phyloP scores from a whole-genome alignment of 2,888 invertebrate species.

The Deilephila elpenor region DNA sequence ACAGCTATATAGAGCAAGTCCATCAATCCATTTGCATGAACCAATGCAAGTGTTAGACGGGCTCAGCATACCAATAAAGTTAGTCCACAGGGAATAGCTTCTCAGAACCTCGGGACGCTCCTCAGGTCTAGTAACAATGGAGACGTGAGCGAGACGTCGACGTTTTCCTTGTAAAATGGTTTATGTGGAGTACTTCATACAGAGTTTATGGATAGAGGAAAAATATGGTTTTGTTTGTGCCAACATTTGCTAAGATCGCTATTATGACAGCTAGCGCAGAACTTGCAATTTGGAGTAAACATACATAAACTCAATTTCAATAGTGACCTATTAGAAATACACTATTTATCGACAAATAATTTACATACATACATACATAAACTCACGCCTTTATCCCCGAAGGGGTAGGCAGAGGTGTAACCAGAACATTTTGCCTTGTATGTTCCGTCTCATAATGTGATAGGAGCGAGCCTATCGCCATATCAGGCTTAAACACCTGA shows the following conservation, averaged over 20 bases:
- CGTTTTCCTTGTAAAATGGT: conserved; percentile 5
- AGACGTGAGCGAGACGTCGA: background rate
- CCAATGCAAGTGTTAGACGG: background rate
- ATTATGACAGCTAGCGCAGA: background rate
- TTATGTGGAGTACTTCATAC: conserved; percentile 3
- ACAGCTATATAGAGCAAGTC: background rate
- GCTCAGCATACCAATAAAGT: conserved; percentile 6
- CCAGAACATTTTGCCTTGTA: too few species aligned
- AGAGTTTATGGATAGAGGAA: conserved; percentile 6
- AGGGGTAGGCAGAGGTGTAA: too few species aligned
- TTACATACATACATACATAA: too few species aligned
- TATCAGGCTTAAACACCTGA: too few species aligned
- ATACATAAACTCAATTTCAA: too few species aligned
- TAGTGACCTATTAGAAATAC: too few species aligned
- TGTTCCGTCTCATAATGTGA: too few species aligned
- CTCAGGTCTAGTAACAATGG: background rate
- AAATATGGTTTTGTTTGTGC: background rate
- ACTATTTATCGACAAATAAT: too few species aligned
- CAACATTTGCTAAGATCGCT: background rate
- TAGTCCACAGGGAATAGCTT: conserved; percentile 5
- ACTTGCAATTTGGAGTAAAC: too few species aligned
- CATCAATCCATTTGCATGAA: conserved; percentile 9
- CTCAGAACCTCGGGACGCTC: background rate
- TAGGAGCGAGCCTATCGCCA: too few species aligned
- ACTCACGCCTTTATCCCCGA: too few species aligned